phyloP scores from a whole-genome alignment of 2,113 vertebrate genomes.

The Pholis gunnellus region DNA sequence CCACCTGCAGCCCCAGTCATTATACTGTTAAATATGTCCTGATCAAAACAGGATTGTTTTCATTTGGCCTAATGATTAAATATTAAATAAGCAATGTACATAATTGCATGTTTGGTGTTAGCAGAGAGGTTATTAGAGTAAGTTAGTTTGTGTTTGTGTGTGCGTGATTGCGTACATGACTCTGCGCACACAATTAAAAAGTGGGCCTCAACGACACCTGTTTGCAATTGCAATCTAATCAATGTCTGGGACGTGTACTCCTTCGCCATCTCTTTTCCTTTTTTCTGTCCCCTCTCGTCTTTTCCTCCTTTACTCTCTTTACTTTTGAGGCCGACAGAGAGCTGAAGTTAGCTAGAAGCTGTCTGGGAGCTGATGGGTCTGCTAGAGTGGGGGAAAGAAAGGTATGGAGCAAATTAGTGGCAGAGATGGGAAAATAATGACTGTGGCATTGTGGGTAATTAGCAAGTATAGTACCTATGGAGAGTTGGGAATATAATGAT shows the following conservation, averaged over 20 bases:
- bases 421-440: slow-evolving; percentile 83
- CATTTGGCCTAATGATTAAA: slow-evolving; percentile 80
- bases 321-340: slow-evolving; percentile 72
- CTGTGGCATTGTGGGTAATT: slow-evolving; percentile 83
- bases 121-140: slow-evolving; percentile 70
- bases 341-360: slow-evolving; percentile 74
- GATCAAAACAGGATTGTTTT: slow-evolving; percentile 74
- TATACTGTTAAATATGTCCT: slow-evolving; percentile 65
- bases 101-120: slow-evolving; percentile 77
- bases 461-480: slow-evolving; percentile 82
- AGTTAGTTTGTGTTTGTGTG: slow-evolving; percentile 39
- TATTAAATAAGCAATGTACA: slow-evolving; percentile 73
- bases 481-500: slow-evolving; percentile 79
- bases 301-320: slow-evolving; percentile 51
- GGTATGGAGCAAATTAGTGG: slow-evolving; percentile 78
- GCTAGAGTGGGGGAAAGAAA: slow-evolving; percentile 62
- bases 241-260: slow-evolving; percentile 64
- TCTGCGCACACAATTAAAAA: slow-evolving; percentile 68
- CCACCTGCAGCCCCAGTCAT: slow-evolving; percentile 56
- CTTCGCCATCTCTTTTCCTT: slow-evolving; percentile 42
- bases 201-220: slow-evolving; percentile 67
- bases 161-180: slow-evolving; percentile 45
- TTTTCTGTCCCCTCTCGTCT: slow-evolving; percentile 39
- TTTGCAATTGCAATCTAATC: slow-evolving; percentile 77
- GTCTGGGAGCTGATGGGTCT: slow-evolving; percentile 72